Conservation (phyloP, 2,797 vertebrate genomes). For the Mus minutoides region DNA sequence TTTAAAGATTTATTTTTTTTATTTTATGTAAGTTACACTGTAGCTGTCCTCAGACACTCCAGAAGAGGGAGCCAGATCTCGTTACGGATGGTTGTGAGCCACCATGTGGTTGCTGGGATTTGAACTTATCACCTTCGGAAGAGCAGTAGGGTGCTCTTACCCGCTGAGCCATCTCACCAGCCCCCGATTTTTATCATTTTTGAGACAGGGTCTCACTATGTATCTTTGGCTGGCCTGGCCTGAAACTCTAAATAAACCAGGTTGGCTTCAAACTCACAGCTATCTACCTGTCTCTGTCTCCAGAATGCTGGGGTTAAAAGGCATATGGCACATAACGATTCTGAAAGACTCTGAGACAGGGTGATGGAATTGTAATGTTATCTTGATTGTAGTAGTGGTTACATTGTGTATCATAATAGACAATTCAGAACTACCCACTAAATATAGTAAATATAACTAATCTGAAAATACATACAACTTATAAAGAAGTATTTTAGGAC, state of each 20-base stretch:
- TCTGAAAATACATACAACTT: not conserved
- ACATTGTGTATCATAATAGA: slow-evolving; percentile 24
- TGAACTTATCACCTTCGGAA: no score
- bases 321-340: not conserved
- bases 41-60: no score
- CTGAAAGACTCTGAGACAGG: not conserved
- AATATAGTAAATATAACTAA: slow-evolving; percentile 15
- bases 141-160: no score
- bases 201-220: not conserved
- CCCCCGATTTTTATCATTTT: not conserved
- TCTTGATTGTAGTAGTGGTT: slow-evolving; percentile 16
- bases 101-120: no score
- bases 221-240: not conserved
- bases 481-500: not conserved
- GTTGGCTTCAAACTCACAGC: not conserved
- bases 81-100: no score
- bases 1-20: no score
- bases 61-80: no score
- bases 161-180: no score
- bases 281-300: not conserved
- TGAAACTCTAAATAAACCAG: not conserved
- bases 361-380: not conserved
- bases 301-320: not conserved
- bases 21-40: no score
- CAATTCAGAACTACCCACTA: not conserved